Conservation (phyloP, 2,888 invertebrate genomes). For the Heliconius charithonia region DNA sequence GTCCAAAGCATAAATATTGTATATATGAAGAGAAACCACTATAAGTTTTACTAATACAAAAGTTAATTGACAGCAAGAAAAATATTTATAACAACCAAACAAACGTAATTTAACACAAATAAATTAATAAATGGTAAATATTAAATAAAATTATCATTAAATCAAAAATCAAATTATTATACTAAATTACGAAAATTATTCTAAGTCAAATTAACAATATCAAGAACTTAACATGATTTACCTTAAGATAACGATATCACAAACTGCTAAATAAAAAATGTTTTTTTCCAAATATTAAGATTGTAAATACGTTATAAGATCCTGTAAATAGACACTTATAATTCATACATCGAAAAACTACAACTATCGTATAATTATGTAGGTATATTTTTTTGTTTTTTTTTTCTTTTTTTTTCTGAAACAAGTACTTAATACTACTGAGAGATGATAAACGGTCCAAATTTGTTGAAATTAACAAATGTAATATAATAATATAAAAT, state of each 20-base stretch:
- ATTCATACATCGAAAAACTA: not conserved
- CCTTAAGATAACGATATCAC: not conserved
- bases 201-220: not conserved
- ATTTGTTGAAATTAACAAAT: not conserved
- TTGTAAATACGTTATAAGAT: slow-evolving; percentile 6
- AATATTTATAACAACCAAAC: not conserved
- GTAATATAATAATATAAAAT: not conserved
- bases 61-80: not conserved
- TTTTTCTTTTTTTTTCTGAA: not conserved
- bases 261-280: not conserved
- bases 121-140: not conserved
- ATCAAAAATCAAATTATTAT: not conserved
- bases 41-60: not conserved
- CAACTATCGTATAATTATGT: not conserved
- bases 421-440: not conserved
- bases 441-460: not conserved
- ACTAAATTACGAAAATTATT: not conserved
- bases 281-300: not conserved
- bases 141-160: not conserved
- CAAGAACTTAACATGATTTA: not conserved
- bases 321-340: slow-evolving; percentile 18
- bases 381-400: not conserved
- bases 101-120: not conserved
- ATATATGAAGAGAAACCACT: not conserved
- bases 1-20: slow-evolving; percentile 8